Conservation (phyloP, 2,797 vertebrate genomes). For the Tenualosa thibaudeaui region DNA sequence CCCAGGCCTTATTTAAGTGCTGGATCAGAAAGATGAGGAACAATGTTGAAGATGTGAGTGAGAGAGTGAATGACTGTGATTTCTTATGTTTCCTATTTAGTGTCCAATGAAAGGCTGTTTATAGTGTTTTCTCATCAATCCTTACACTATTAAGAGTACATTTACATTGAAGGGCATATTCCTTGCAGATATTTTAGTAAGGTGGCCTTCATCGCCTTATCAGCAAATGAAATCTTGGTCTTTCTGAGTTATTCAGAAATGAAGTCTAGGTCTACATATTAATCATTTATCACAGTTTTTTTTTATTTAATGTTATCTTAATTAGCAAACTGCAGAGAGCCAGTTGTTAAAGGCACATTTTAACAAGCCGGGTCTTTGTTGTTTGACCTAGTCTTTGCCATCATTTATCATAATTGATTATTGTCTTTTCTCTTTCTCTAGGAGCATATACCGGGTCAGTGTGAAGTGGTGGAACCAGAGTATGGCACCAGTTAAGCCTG, state of each 20-base stretch:
- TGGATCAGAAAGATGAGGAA: background rate
- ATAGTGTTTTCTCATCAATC: background rate
- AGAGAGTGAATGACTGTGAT: background rate
- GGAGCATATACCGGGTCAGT: background rate
- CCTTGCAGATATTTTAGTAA: too few species aligned
- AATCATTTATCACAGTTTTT: too few species aligned
- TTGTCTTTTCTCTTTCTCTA: background rate
- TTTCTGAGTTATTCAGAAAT: too few species aligned
- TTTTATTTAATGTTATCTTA: background rate
- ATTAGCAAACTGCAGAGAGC: background rate
- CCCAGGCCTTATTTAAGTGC: background rate
- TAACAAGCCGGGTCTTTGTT: constrained; percentile 1
- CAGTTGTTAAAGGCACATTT: constrained; percentile 8
- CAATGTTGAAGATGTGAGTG: background rate
- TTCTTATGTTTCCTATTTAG: background rate
- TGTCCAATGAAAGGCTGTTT: background rate
- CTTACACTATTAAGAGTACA: background rate
- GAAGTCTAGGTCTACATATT: too few species aligned
- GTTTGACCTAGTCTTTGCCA: background rate
- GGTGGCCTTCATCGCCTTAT: too few species aligned
- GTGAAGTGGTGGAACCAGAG: background rate
- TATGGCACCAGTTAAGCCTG: background rate
- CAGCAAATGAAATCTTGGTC: too few species aligned
- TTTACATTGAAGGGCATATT: too few species aligned
- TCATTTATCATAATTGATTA: constrained; percentile 22